These are phyloP conservation scores for Nomada ferruginata DNA, from an alignment of 2,888 invertebrate genomes.

Conservation along the genomic window DNA sequence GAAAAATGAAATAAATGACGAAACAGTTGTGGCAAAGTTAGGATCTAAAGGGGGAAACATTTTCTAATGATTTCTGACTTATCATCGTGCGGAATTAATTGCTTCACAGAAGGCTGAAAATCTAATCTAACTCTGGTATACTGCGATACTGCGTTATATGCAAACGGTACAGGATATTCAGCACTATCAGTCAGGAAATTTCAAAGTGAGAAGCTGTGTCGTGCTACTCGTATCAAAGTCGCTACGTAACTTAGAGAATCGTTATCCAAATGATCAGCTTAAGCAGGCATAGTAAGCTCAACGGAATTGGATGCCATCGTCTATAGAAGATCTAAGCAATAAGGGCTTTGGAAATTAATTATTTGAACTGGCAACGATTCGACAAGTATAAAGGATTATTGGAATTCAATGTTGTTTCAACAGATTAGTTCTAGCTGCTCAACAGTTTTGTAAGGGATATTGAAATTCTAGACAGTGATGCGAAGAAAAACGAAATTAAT, in stretches of 20 bases:
- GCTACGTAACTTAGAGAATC: constrained; percentile 29
- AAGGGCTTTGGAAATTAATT: constrained; percentile 22
- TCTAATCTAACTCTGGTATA: constrained; percentile 24
- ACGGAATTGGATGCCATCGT: constrained; percentile 18
- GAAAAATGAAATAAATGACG: no score
- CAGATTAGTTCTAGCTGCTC: no score
- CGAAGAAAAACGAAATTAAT: no score
- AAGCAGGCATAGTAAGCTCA: constrained; percentile 31
- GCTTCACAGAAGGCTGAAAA: constrained; percentile 8
- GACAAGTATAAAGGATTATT: background rate
- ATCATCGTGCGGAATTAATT: constrained; percentile 30
- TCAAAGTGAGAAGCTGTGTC: constrained; percentile 35
- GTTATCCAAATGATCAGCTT: constrained; percentile 41
- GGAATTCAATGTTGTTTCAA: no score
- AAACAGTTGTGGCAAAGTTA: no score
- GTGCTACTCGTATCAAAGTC: constrained; percentile 27
- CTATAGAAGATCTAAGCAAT: background rate
- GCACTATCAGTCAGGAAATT: constrained; percentile 34
- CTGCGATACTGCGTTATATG: constrained; percentile 15
- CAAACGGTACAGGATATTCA: constrained; percentile 25
- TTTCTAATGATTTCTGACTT: background rate
- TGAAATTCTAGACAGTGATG: no score
- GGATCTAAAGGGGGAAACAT: background rate
- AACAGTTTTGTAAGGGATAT: no score
- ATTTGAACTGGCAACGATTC: background rate